A percentile compares a stretch with the other conserved stretches of the same genome.
These are phyloP conservation scores for Pachypsylla venusta DNA, from an alignment of 1,140 invertebrate genomes.

Conservation along the genomic window DNA sequence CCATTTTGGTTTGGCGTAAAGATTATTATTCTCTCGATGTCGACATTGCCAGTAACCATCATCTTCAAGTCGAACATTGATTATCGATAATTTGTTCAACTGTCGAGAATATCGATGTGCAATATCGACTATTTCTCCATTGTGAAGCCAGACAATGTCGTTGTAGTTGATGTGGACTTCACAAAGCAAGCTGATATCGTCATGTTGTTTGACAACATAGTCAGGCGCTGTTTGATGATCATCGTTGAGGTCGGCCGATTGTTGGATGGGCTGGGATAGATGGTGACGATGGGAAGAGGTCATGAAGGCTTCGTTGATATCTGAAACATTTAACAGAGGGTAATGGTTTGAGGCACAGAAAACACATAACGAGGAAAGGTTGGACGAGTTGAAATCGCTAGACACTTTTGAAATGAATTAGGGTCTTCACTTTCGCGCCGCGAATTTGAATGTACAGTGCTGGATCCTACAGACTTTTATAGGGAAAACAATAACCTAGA, in stretches of 20 bases:
- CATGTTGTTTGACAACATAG: conserved; percentile 14
- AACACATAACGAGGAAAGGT: no score
- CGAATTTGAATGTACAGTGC: no score
- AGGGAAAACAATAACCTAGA: no score
- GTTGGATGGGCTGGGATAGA: neutral
- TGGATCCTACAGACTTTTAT: no score
- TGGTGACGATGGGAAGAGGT: neutral
- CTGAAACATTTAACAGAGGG: no score
- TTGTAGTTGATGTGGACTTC: neutral
- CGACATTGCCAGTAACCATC: conserved; percentile 51
- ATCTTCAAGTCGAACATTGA: conserved; percentile 48
- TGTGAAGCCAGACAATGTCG: conserved; percentile 32
- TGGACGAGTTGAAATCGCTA: no score
- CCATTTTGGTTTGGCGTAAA: conserved; percentile 41
- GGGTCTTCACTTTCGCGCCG: no score
- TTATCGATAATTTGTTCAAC: conserved; percentile 43
- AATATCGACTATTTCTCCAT: conserved; percentile 33
- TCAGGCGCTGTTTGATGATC: neutral
- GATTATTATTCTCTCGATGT: conserved; percentile 41
- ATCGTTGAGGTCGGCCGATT: neutral
- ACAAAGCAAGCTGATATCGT: conserved; percentile 11
- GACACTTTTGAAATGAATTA: no score
- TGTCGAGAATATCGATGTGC: conserved; percentile 36
- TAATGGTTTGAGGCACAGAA: no score
- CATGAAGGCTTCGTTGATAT: neutral